Percentiles rank a stretch among this genome's conserved stretches.
Evolutionary conservation across 2,888 invertebrate genomes (phyloP).

Genomic region (Unio delphinus): DNA sequence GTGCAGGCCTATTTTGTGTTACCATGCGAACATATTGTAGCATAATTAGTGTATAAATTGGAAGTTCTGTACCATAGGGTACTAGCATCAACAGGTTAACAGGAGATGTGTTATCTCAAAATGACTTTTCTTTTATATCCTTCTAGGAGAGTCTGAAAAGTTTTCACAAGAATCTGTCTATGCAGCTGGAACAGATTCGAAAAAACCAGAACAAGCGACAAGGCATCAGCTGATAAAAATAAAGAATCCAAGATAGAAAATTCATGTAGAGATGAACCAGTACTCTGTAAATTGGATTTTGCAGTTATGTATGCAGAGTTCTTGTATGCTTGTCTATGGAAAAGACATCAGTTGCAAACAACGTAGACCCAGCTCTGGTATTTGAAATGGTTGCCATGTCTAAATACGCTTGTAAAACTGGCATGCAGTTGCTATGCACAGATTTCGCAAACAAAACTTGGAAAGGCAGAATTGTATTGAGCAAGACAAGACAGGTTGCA

Average conservation of each 20-base stretch:
- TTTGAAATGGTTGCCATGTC: too few relatives aligned
- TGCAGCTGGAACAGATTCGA: slow-evolving; percentile 39
- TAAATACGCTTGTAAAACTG: too few relatives aligned
- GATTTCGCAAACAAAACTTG: too few relatives aligned
- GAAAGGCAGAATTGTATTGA: too few relatives aligned
- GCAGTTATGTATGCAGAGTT: not conserved
- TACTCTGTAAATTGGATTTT: too few relatives aligned
- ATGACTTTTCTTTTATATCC: not conserved
- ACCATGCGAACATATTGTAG: too few relatives aligned
- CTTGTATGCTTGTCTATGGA: not conserved
- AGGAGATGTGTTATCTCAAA: not conserved
- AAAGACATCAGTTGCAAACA: not conserved
- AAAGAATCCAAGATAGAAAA: not conserved
- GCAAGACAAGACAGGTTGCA: too few relatives aligned
- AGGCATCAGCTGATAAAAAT: slow-evolving; percentile 8
- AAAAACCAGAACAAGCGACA: slow-evolving; percentile 29
- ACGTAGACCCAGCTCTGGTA: not conserved
- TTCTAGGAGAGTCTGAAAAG: slow-evolving; percentile 45
- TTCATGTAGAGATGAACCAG: not conserved
- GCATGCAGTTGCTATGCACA: too few relatives aligned
- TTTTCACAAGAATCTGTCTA: slow-evolving; percentile 41
- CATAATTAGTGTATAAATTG: too few relatives aligned
- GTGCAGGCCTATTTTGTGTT: too few relatives aligned
- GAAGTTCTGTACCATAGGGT: too few relatives aligned
- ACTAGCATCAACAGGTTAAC: too few relatives aligned